phyloP scores from a whole-genome alignment of 2,797 vertebrate genomes.

The Mormyrus proboscirostris region DNA sequence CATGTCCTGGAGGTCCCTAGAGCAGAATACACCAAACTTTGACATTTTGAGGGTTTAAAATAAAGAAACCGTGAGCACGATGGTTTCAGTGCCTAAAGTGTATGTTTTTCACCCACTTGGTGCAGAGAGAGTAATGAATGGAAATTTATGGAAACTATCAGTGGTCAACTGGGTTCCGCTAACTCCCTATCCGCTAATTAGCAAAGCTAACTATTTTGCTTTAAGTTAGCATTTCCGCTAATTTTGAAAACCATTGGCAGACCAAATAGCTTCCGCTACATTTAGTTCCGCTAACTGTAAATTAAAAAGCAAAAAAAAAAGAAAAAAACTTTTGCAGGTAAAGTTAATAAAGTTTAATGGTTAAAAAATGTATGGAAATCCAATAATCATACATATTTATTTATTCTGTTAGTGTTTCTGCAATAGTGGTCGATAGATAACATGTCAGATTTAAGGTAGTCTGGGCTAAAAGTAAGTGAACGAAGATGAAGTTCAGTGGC shows the following conservation, averaged over 20 bases:
- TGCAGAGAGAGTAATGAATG: neutral
- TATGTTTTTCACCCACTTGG: neutral
- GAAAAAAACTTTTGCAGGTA: too few relatives aligned
- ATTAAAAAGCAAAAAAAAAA: neutral
- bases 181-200: neutral
- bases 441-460: neutral
- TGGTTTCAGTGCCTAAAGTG: neutral
- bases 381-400: neutral
- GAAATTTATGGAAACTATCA: neutral
- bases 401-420: neutral
- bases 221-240: neutral
- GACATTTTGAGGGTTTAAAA: conserved; percentile 8
- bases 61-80: neutral
- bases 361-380: neutral
- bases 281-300: neutral
- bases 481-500: neutral
- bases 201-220: too few relatives aligned
- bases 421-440: neutral
- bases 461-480: neutral
- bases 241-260: neutral
- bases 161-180: neutral
- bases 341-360: neutral
- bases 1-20: neutral
- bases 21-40: neutral
- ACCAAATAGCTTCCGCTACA: neutral